A percentile compares a stretch with the other conserved stretches of the same genome.
These are phyloP conservation scores for Galerucella pusilla DNA, from an alignment of 2,888 invertebrate species.

Conservation along the genomic window DNA sequence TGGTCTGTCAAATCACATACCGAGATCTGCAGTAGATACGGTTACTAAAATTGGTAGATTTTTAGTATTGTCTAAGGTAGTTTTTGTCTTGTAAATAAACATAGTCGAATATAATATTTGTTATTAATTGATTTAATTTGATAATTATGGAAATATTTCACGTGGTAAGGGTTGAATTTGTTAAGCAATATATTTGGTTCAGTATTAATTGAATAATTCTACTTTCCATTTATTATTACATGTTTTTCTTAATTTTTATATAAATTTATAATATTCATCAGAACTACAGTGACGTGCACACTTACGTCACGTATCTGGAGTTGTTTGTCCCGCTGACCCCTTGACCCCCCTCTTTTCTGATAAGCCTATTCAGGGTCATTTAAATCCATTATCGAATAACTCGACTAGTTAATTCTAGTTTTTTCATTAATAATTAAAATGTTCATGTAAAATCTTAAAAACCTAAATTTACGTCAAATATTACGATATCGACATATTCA, in stretches of 20 bases:
- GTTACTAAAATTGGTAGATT: too few species aligned
- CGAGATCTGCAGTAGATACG: too few species aligned
- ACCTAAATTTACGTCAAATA: background rate
- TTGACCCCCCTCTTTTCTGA: slow-evolving; percentile 37
- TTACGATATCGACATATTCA: background rate
- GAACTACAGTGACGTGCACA: slow-evolving; percentile 42
- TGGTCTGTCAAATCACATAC: too few species aligned
- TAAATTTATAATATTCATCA: background rate
- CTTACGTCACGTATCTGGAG: slow-evolving; percentile 48
- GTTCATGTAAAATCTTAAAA: background rate
- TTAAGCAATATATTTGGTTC: too few species aligned
- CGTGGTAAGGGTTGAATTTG: too few species aligned
- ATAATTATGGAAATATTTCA: too few species aligned
- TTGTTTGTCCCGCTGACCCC: slow-evolving; percentile 55
- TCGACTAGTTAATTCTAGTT: slow-evolving; percentile 17
- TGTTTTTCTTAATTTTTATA: background rate
- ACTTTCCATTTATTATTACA: too few species aligned
- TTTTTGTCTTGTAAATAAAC: too few species aligned
- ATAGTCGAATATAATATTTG: too few species aligned
- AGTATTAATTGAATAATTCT: too few species aligned
- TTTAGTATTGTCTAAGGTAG: too few species aligned
- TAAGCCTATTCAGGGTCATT: slow-evolving; percentile 36
- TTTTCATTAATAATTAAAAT: slow-evolving; percentile 1
- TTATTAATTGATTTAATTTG: too few species aligned
- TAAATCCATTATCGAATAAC: slow-evolving; percentile 30